A percentile compares a stretch with the other conserved stretches of the same genome.
Evolutionary conservation across 2,113 vertebrate species (phyloP).

Genomic region (Lamprologus ornatipinnis): DNA sequence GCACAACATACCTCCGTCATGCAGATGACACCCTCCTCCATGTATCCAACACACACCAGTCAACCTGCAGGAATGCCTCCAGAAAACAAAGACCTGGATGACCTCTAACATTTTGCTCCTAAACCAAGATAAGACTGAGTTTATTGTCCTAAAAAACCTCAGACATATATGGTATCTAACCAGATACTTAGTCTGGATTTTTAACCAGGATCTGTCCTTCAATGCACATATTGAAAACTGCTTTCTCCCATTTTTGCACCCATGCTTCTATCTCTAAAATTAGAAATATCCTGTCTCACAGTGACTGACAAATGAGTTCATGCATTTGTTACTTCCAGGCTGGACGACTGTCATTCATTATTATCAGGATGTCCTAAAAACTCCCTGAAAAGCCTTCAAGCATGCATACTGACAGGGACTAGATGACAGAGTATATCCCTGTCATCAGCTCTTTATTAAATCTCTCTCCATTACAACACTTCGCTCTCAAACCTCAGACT

Average conservation of each 20-base stretch:
- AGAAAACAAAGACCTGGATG: background rate
- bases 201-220: accelerated
- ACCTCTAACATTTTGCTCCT: background rate
- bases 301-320: background rate
- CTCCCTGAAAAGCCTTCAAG: background rate
- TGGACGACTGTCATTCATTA: background rate
- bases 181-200: background rate
- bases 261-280: accelerated
- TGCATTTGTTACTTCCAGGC: background rate
- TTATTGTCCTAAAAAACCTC: accelerated
- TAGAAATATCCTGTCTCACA: background rate
- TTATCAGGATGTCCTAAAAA: background rate
- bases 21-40: background rate
- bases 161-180: background rate
- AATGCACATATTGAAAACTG: background rate
- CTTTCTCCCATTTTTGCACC: background rate
- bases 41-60: background rate
- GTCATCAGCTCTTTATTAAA: background rate
- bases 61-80: background rate
- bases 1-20: background rate
- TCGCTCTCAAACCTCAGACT: background rate
- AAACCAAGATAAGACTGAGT: background rate
- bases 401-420: background rate
- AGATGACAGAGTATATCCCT: background rate
- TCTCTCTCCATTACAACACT: background rate